Base-by-base conservation (phyloP, 1,140 invertebrate genomes). In the Proales similis region DNA sequence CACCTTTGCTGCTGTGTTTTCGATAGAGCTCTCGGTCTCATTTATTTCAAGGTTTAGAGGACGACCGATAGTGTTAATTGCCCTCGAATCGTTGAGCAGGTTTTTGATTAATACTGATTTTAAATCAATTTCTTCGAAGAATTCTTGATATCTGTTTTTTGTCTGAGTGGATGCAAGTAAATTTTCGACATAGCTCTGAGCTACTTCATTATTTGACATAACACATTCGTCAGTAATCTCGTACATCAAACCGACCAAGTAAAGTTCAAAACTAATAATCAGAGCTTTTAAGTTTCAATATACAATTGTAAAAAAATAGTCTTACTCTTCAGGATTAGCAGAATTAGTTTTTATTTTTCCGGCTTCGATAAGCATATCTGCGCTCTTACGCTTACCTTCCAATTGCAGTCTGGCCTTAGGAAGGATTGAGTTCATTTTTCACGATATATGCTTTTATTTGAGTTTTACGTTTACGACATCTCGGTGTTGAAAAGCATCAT, bases 381-480 rank as follows among this genome's bases (percentile, higher is more conserved):
- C 48, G 7, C 6, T 53, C 12, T 30, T 33, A 20, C 42, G 38
- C 27, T 53, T 53, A 14, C 48, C 48, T 38, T 53, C 48, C 22
- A 53, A n/a, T 33, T 20, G 22, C 48, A 53, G 5, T 29, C 42
- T 30, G n/a, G 33, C 48, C 48, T 53, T 53, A 17, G 3, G 12
- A 36, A 33, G 12, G n/a, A n/a, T 11, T 12, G 20, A 17, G 11
- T 53, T 14, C 12, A 36, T n/a, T 14, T n/a, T 42, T 42, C 22
- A 42, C 22, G 17, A 17, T 3, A 4, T 4, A 42, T 17, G 17
- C n/a, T n/a, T n/a, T n/a, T n/a, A n/a, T 42, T 42, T 4, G 11
- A 11, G 22, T 11, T 17, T 11, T 42, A 11, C 4, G 22, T 42
- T 17, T 17, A 42, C 17, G 22, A 42, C 22, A 17, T 17, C 39